Evolutionary conservation across 2,797 vertebrate species (phyloP), one percentile per base, ranked within the genome.

Genomic region (Tarsius wallacei): DNA sequence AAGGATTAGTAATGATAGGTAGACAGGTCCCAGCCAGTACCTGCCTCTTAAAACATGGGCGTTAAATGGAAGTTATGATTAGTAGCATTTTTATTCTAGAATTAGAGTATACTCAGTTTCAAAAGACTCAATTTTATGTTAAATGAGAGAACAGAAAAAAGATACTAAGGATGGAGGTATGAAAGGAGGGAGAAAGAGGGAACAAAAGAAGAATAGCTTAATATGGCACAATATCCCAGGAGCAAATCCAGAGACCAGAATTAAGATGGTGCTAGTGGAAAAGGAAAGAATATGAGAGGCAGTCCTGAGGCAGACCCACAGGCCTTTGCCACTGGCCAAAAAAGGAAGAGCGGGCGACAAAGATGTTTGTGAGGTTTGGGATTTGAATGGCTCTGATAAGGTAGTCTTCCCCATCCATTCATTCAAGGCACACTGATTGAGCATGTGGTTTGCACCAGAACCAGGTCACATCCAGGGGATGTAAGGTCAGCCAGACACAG

Each of bases 31-130:
- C 51, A 90, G 33, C 28, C 10, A 90, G 68, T 14, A 21, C 64
- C 61, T 64, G 17, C 16, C 51, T 93, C 86, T 59, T 86, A 91
- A 93, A 83, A 95, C 51, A 51, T 3, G 10, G 33, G 26, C 15
- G 51, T 78, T 84, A 87, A 78, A 49, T 74, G 57, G 24, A 76
- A 24, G 66, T 21, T 55, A 28, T 77, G 13, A 26, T 91, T 59
- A 42, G 22, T 77, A 64, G 9, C 59, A 89, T 33, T 63, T 47
- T 64, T 64, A 82, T 61, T 49, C 16, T 33, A 64, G 21, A 16
- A 55, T 24, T 42, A 42, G 42, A 42, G 42, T 42, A 42, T 42
- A 42, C 42, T 42, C 42, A 42, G 42, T 42, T 42, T 42, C 42
- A 42, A 42, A 42, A 19, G 2, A 59, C 9, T 61, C 1, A 1